Conservation (phyloP, 2,113 vertebrate species). For the Ceuthmochares aereus region DNA sequence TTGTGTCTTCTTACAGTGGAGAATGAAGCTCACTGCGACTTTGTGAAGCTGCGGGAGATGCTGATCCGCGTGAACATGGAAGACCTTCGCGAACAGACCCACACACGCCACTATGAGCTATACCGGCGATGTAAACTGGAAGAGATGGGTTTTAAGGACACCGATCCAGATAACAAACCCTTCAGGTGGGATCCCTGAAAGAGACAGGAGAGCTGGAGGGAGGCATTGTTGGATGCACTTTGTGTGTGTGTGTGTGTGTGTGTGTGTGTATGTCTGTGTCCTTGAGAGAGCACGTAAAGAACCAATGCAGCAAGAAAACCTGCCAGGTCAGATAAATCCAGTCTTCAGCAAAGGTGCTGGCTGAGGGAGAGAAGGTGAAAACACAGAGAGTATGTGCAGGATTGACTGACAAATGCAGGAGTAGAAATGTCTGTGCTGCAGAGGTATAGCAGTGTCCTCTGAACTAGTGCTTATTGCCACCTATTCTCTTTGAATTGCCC, state of each 20-base stretch:
- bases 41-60: slow-evolving; percentile 98
- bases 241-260: accelerated
- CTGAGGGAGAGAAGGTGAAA: background rate
- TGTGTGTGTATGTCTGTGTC: background rate
- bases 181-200: slow-evolving; percentile 84
- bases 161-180: slow-evolving; percentile 96
- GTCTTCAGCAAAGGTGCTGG: background rate
- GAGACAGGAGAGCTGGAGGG: background rate
- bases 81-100: slow-evolving; percentile 96
- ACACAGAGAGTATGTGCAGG: background rate
- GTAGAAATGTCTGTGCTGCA: background rate
- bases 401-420: background rate
- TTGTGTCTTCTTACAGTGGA: slow-evolving; percentile 81
- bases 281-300: background rate
- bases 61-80: slow-evolving; percentile 99
- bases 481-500: background rate
- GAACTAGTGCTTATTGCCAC: background rate
- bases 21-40: slow-evolving; percentile 97
- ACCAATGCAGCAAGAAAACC: slow-evolving; percentile 15
- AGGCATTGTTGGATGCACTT: background rate
- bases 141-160: slow-evolving; percentile 99
- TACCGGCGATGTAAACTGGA: slow-evolving; percentile 98
- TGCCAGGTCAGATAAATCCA: slow-evolving; percentile 15
- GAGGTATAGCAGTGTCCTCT: background rate
- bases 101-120: slow-evolving; percentile 95